Conservation (phyloP, 2,888 invertebrate genomes). For the Clitarchus hookeri region DNA sequence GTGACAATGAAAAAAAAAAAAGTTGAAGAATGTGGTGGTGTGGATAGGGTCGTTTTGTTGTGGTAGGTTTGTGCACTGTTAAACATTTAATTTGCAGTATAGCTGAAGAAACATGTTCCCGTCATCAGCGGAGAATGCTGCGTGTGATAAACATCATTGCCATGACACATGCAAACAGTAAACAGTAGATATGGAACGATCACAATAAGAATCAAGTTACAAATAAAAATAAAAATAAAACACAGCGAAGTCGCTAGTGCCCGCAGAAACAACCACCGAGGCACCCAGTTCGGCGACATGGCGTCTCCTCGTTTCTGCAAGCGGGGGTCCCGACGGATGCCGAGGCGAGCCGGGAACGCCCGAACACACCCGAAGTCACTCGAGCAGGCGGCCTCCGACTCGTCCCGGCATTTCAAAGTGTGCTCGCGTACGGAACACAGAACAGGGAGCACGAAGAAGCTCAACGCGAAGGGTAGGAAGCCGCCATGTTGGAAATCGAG, state of each 20-base stretch:
- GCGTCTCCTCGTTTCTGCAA: too few relatives aligned
- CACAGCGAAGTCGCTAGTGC: background rate
- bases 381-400: background rate
- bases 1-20: too few relatives aligned
- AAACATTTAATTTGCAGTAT: background rate
- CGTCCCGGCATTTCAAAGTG: background rate
- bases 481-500: too few relatives aligned
- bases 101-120: background rate
- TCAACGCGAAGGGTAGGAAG: background rate
- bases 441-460: too few relatives aligned
- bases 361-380: background rate
- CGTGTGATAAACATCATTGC: slow-evolving; percentile 6
- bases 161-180: background rate
- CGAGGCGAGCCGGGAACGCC: slow-evolving; percentile 14
- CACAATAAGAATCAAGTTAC: slow-evolving; percentile 14
- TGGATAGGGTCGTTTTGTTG: background rate
- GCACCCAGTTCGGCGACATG: too few relatives aligned
- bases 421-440: background rate
- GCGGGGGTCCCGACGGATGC: background rate
- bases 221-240: background rate
- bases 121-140: slow-evolving; percentile 7
- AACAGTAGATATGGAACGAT: background rate
- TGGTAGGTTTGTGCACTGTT: background rate
- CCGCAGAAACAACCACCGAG: background rate
- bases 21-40: background rate